Evolutionary conservation across 2,797 vertebrate species (phyloP).

Genomic region (Aulostomus chinensis): DNA sequence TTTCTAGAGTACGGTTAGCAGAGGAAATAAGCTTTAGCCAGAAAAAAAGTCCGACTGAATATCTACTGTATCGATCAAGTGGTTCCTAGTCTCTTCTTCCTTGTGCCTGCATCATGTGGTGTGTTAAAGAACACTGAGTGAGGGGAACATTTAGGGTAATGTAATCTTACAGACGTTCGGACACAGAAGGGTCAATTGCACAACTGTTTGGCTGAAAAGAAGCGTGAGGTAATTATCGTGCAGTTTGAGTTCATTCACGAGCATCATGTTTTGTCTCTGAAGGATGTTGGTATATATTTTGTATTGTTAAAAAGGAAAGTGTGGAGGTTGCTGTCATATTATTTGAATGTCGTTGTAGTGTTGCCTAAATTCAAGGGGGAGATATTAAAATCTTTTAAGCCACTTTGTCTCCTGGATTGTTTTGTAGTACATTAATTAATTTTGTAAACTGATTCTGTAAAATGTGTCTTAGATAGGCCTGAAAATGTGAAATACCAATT

Average conservation of each 20-base stretch:
- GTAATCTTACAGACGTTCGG: conserved; percentile 33
- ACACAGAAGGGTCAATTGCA: conserved; percentile 39
- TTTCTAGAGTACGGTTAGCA: conserved; percentile 36
- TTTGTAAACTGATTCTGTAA: no score
- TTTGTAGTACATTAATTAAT: no score
- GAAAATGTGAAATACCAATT: no score
- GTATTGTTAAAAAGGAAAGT: conserved; percentile 47
- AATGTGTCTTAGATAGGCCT: no score
- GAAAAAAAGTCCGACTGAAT: conserved; percentile 42
- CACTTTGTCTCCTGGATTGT: conserved; percentile 3
- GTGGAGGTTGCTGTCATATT: conserved; percentile 52
- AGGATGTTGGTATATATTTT: conserved; percentile 50
- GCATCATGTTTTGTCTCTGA: conserved; percentile 55
- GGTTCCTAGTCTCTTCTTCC: conserved; percentile 58
- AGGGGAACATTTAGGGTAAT: conserved; percentile 47
- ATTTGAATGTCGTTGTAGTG: conserved; percentile 67
- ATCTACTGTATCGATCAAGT: conserved; percentile 60
- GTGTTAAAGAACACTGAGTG: conserved; percentile 44
- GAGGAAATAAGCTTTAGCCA: conserved; percentile 45
- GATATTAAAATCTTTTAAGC: conserved; percentile 62
- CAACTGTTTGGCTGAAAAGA: conserved; percentile 50
- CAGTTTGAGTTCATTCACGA: conserved; percentile 40
- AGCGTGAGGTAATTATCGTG: conserved; percentile 36
- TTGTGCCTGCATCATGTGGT: conserved; percentile 72
- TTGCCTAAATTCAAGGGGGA: conserved; percentile 56